Percentiles rank a stretch among this genome's conserved stretches.
Conservation (phyloP, 1,140 invertebrate genomes). For the Trinorchestia longiramus region DNA sequence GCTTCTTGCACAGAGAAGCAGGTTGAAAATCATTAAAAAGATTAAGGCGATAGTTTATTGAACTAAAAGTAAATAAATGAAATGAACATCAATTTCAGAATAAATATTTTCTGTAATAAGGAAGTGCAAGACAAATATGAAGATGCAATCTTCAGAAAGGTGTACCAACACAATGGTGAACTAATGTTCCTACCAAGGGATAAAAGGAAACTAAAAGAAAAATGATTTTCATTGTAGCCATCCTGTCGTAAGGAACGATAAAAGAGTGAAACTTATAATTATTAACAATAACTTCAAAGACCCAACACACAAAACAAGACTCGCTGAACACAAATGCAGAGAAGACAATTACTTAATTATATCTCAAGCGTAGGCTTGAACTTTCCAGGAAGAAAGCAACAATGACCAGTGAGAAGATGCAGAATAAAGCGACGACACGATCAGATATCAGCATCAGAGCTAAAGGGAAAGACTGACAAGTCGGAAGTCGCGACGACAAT, state of each 20-base stretch:
- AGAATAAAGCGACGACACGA: background rate
- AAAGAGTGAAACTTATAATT: background rate
- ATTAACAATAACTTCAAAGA: background rate
- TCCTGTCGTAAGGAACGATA: background rate
- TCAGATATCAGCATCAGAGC: background rate
- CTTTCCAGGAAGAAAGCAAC: background rate
- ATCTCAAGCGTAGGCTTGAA: background rate
- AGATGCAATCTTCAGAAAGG: background rate
- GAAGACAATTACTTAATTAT: background rate
- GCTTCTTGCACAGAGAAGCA: background rate
- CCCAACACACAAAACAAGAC: background rate
- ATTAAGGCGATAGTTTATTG: background rate
- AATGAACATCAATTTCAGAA: background rate
- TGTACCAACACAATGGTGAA: background rate
- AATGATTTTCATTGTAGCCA: too few relatives aligned
- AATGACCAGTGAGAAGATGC: background rate
- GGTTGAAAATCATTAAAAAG: background rate
- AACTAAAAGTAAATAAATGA: background rate
- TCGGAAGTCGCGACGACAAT: background rate
- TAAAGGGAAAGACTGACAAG: background rate
- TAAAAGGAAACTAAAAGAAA: background rate
- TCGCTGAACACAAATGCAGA: background rate
- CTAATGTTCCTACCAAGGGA: background rate
- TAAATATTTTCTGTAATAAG: background rate
- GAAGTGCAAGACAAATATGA: background rate